Conservation (phyloP, 1,140 invertebrate species). For the Tetramorium alpestre region DNA sequence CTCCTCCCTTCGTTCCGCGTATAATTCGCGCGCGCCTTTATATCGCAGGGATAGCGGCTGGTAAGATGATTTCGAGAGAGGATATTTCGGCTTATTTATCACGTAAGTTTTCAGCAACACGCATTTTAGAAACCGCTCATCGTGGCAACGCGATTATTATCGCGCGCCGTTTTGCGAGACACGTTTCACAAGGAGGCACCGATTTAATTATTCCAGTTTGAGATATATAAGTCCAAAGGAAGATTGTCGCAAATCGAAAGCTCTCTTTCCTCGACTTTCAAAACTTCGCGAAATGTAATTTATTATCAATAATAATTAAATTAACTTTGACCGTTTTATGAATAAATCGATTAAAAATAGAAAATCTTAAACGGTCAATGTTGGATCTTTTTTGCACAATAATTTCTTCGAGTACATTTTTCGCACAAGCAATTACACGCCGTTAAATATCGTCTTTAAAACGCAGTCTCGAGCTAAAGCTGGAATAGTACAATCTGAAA, state of each 20-base stretch:
- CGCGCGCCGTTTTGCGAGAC: not conserved
- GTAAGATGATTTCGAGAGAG: constrained; percentile 3
- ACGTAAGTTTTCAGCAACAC: constrained; percentile 50
- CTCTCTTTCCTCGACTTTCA: not conserved
- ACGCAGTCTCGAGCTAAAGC: too few relatives aligned
- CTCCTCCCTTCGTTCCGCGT: constrained; percentile 62
- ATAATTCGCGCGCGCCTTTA: constrained; percentile 68
- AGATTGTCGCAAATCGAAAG: not conserved
- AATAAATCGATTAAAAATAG: too few relatives aligned
- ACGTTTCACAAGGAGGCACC: not conserved
- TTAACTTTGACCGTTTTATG: too few relatives aligned
- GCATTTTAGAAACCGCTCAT: constrained; percentile 15
- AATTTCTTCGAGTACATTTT: too few relatives aligned
- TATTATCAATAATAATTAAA: not conserved
- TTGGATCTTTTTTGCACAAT: too few relatives aligned
- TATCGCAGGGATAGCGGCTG: constrained; percentile 27
- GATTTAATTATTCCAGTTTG: not conserved
- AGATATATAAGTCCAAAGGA: not conserved
- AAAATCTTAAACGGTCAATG: too few relatives aligned
- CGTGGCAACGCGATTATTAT: constrained; percentile 17
- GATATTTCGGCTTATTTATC: constrained; percentile 46
- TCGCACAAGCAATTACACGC: too few relatives aligned
- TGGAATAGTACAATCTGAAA: too few relatives aligned
- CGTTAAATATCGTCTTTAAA: too few relatives aligned
- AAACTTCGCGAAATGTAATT: not conserved